Evolutionary conservation across 2,888 invertebrate species (phyloP), one percentile per base, ranked within the genome.

Genomic region (Leucophenga montana): DNA sequence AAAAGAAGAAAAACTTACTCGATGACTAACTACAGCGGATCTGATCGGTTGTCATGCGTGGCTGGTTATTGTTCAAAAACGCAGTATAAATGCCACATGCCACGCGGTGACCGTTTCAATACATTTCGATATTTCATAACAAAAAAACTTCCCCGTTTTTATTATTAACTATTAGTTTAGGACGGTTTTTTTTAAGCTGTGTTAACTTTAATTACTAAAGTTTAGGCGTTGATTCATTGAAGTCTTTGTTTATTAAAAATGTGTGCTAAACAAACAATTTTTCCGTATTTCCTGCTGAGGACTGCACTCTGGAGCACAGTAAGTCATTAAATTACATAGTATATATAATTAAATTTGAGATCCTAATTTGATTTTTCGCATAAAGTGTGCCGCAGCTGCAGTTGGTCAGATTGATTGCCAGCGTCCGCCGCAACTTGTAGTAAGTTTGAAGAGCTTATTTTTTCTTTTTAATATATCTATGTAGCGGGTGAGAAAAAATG

Each of bases 361-460:
- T 39, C 6, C 18, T 39, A 18, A 16, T 22, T 13, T 11, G 3
- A 11, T 56, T 27, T 56, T 56, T 22, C 14, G 16, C 2, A 16
- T 53, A 3, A 20, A 56, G 56, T 20, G 18, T 14, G 14, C 6
- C 8, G 61, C 61, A 18, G 61, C 61, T 3, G 39, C 44, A 16
- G 61, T 61, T 0, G 27, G 16, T 9, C 61, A 61, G 20, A 84
- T 86, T 57, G 86, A 88, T 68, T 88, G 88, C 27, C 84, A 80
- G 67, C 75, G 78, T 57, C 88, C 88, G 1, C 88, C 88, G 1
- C 85, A 83, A 56, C 76, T 88, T 70, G 85, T 88, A 72, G 88
- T 87, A 81, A 83, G 86, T 79, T 67, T 13, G 14, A 62, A 31
- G 1, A n/a, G 18, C 9, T 16, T 9, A 16, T n/a, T 5, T 46